Evolutionary conservation across 2,888 invertebrate species (phyloP).

Genomic region (Melieria picta): DNA sequence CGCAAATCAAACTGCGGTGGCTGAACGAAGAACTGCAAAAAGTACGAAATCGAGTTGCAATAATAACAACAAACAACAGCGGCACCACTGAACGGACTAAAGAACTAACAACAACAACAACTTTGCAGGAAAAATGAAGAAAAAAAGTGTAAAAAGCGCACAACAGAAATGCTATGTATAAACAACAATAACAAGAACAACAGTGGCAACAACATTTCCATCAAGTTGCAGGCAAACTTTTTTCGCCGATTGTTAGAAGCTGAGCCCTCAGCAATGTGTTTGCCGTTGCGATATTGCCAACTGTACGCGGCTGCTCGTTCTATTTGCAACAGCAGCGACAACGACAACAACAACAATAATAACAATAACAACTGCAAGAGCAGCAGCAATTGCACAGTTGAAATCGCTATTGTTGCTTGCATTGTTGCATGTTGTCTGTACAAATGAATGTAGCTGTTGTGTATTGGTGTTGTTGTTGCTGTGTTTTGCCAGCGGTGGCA

Average conservation of each 20-base stretch:
- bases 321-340: neutral
- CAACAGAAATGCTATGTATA: no score
- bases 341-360: neutral
- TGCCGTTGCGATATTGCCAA: no score
- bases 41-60: conserved; percentile 19
- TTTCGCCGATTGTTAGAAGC: no score
- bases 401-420: conserved; percentile 10
- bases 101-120: no score
- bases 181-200: no score
- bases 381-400: conserved; percentile 2
- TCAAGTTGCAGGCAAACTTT: conserved; percentile 10
- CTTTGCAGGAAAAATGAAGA: no score
- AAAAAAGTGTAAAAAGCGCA: no score
- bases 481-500: conserved; percentile 18
- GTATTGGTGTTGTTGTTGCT: conserved; percentile 25
- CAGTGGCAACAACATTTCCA: conserved; percentile 12
- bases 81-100: neutral
- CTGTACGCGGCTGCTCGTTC: neutral
- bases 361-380: neutral
- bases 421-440: conserved; percentile 23
- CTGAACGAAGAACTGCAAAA: neutral
- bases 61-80: conserved; percentile 10
- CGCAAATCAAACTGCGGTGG: no score
- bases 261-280: no score
- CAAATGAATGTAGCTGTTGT: conserved; percentile 35